phyloP scores from a whole-genome alignment of 2,797 vertebrate species.

The Pitangus sulphuratus region DNA sequence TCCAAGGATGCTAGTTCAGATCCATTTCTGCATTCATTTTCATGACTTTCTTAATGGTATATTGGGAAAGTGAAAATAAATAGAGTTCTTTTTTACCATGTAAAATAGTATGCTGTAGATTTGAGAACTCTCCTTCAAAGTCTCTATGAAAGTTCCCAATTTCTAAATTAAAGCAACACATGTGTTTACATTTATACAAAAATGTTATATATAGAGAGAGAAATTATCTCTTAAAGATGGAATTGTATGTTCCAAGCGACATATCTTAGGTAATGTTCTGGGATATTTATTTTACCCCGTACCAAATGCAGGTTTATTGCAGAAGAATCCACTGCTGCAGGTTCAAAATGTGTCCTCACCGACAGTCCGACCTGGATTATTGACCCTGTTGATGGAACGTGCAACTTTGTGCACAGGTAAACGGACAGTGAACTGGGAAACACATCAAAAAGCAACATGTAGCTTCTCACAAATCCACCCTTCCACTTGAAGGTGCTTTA shows the following conservation, averaged over 20 bases:
- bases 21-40: neutral
- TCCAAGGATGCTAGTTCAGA: neutral
- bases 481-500: neutral
- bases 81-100: neutral
- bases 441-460: neutral
- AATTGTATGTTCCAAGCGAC: neutral
- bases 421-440: neutral
- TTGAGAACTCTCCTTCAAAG: neutral
- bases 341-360: slow-evolving; percentile 83
- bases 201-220: neutral
- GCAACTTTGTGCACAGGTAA: slow-evolving; percentile 90
- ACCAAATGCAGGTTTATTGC: slow-evolving; percentile 83
- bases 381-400: slow-evolving; percentile 89
- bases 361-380: slow-evolving; percentile 88
- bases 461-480: neutral
- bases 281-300: neutral
- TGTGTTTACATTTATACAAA: neutral
- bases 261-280: neutral
- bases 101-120: neutral
- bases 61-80: neutral
- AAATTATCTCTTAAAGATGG: neutral
- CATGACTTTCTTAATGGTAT: neutral
- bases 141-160: neutral
- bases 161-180: neutral
- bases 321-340: slow-evolving; percentile 87